Evolutionary conservation across 2,888 invertebrate genomes (phyloP).

Genomic region (Chromoteleia sp.): DNA sequence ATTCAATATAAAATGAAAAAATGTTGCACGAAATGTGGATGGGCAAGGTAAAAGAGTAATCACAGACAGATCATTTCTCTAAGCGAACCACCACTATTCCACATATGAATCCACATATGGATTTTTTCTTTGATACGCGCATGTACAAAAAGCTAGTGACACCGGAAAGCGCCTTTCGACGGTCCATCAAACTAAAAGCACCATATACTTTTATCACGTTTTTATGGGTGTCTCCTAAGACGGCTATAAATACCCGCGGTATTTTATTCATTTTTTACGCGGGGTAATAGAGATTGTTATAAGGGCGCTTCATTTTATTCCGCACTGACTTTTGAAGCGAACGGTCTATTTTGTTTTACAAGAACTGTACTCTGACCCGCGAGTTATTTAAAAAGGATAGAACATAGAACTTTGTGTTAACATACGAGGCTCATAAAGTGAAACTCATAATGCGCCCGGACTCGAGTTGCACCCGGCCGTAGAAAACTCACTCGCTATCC

Average conservation of each 20-base stretch:
- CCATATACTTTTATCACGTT: conserved; percentile 56
- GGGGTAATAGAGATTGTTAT: conserved; percentile 33
- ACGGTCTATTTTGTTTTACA: conserved; percentile 28
- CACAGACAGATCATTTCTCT: too few species aligned
- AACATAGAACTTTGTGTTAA: conserved; percentile 32
- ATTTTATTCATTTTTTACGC: conserved; percentile 54
- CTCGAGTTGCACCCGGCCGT: neutral
- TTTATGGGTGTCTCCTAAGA: conserved; percentile 58
- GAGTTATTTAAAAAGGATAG: conserved; percentile 37
- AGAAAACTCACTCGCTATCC: neutral
- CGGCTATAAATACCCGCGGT: conserved; percentile 37
- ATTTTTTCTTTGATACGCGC: conserved; percentile 13
- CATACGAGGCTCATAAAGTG: conserved; percentile 28
- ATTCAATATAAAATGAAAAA: too few species aligned
- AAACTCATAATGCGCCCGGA: conserved; percentile 25
- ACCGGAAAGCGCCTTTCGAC: conserved; percentile 40
- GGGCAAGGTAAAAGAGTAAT: too few species aligned
- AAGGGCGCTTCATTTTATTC: conserved; percentile 35
- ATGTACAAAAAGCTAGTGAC: conserved; percentile 9
- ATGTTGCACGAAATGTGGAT: too few species aligned
- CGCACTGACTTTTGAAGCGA: conserved; percentile 5
- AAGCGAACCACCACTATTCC: too few species aligned
- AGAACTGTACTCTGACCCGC: neutral
- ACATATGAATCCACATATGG: conserved; percentile 8
- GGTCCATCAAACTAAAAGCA: conserved; percentile 58